Conservation (phyloP, 2,113 vertebrate genomes). For the Apodemus speciosus region DNA sequence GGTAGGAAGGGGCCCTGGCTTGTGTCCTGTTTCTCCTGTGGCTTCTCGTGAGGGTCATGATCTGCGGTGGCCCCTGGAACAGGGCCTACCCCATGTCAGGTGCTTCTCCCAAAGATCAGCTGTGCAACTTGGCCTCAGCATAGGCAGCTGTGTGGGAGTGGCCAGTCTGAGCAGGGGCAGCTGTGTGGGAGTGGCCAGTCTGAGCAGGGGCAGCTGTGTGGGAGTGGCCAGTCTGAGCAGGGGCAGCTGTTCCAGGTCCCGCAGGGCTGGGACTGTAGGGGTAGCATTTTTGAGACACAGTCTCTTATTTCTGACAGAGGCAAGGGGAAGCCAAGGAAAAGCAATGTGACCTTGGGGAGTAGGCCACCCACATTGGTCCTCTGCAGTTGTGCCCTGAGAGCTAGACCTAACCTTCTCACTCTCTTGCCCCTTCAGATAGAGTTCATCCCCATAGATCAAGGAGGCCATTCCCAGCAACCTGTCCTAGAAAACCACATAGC, state of each 20-base stretch:
- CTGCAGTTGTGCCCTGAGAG: neutral
- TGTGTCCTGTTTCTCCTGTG: neutral
- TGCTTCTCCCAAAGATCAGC: conserved; percentile 65
- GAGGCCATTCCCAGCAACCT: conserved; percentile 13
- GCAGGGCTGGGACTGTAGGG: conserved; percentile 49
- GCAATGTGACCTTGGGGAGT: conserved; percentile 20
- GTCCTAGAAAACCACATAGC: neutral
- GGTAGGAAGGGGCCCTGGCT: neutral
- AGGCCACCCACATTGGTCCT: neutral
- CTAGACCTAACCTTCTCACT: neutral
- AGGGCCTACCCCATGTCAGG: conserved; percentile 40
- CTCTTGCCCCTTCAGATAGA: neutral
- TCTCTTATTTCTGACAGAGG: conserved; percentile 53
- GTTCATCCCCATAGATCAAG: neutral
- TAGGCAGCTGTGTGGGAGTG: conserved; percentile 77
- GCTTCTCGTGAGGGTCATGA: neutral
- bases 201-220: conserved; percentile 73
- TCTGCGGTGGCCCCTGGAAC: neutral
- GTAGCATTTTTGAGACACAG: conserved; percentile 32
- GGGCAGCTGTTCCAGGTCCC: conserved; percentile 70
- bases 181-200: conserved; percentile 74
- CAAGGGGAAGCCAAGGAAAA: conserved; percentile 33
- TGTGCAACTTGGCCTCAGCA: conserved; percentile 46
- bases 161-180: conserved; percentile 60
- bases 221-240: conserved; percentile 64